phyloP scores from a whole-genome alignment of 2,113 vertebrate genomes.

The Boulengeromyrus knoepffleri region DNA sequence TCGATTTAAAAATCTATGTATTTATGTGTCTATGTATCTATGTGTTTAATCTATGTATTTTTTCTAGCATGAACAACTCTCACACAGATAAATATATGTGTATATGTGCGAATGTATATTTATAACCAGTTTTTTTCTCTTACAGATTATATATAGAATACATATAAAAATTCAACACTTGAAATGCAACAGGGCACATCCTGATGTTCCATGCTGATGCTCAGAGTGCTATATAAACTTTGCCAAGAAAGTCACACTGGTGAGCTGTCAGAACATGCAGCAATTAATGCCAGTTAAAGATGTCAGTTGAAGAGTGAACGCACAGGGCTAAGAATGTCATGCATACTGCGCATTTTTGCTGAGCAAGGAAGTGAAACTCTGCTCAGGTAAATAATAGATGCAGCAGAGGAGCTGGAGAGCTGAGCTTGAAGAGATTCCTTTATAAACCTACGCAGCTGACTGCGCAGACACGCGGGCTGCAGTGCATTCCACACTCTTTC shows the following conservation, averaged over 20 bases:
- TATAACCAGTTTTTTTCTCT: background rate
- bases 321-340: background rate
- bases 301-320: constrained; percentile 13
- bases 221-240: background rate
- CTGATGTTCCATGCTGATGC: background rate
- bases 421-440: background rate
- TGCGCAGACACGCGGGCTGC: background rate
- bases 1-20: background rate
- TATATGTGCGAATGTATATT: background rate
- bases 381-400: constrained; percentile 15
- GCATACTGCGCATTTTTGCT: background rate
- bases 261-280: constrained; percentile 1
- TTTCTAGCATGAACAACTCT: background rate
- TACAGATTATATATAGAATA: background rate
- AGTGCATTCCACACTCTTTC: background rate
- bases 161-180: background rate
- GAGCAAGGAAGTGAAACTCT: background rate
- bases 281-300: constrained; percentile 25
- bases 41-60: background rate
- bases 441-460: background rate
- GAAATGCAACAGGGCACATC: background rate
- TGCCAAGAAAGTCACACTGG: background rate
- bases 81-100: background rate
- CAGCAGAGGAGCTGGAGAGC: background rate
- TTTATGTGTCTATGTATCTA: background rate